Evolutionary conservation across 2,797 vertebrate species (phyloP), one percentile per base, ranked within the genome.

Genomic region (Sus cebifrons): DNA sequence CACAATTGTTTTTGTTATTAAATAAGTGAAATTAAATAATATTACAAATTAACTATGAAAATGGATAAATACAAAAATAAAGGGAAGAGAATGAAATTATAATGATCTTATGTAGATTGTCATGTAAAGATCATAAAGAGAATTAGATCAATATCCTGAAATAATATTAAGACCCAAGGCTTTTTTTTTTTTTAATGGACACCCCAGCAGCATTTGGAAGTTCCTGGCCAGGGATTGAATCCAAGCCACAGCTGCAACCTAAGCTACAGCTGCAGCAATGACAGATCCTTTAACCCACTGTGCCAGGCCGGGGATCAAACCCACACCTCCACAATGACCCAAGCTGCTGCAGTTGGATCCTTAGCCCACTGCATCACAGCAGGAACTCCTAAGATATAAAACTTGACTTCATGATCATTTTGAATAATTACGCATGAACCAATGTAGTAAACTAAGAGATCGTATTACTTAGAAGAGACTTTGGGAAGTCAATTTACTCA

Each of bases 1-100:
- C 5, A 36, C 11, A 3, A 6, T 14, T 60, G 8, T 60, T 29
- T 93, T 60, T 91, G 54, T 52, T 77, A 77, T 67, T 40, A 85
- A 94, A 74, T n/a, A 84, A n/a, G 6, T 89, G 3, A 70, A 93
- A 79, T 96, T 36, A 92, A 96, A 60, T 21, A 96, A 60, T 21
- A 83, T 67, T 88, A 56, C 0, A 90, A 82, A 75, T 52, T 77
- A 60, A 25, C 17, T 85, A 71, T 49, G 58, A 56, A 73, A 79
- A 58, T 56, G 4, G 44, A 56, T 25, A 81, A 92, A 73, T 64
- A 67, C 40, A 23, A 29, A 95, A 87, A 36, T 73, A 89, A 83
- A 79, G 15, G 6, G 12, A 93, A 86, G 8, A 2, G 3, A 89
- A 86, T 73, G 18, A n/a, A 90, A 40, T 12, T 67, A 60, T 5